Percentiles rank a stretch among this genome's conserved stretches.
Evolutionary conservation across 2,113 vertebrate species (phyloP).

Genomic region (Antechinus flavipes): DNA sequence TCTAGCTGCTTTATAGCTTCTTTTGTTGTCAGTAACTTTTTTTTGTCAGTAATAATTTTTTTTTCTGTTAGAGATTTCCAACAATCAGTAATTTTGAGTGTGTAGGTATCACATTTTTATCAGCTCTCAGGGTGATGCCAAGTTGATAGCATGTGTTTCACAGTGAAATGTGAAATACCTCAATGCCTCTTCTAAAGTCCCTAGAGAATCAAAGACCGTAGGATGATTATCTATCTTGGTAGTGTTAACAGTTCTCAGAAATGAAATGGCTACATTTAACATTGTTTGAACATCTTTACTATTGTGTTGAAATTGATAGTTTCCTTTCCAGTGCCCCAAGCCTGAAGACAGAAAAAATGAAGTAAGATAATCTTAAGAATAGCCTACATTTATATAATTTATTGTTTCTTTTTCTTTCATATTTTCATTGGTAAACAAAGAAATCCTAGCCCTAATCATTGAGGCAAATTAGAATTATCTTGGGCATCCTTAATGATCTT

Average conservation of each 20-base stretch:
- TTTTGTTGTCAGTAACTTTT: not conserved
- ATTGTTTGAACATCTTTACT: conserved; percentile 5
- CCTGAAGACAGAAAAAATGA: not conserved
- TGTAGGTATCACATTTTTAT: not conserved
- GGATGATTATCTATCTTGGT: not conserved
- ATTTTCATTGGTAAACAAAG: not conserved
- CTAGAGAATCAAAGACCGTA: not conserved
- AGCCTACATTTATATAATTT: not conserved
- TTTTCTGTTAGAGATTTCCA: not conserved
- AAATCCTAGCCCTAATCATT: not conserved
- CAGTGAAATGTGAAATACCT: not conserved
- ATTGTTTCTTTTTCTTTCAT: not conserved
- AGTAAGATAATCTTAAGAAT: not conserved
- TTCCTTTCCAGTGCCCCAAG: not conserved
- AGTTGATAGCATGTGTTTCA: not conserved
- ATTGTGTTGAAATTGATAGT: not conserved
- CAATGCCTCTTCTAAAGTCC: not conserved
- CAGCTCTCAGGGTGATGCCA: not conserved
- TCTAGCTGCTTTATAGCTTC: not conserved
- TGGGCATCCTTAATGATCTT: not conserved
- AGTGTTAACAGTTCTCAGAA: conserved; percentile 16
- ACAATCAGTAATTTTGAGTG: not conserved
- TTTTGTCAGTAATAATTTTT: not conserved
- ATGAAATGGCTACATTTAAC: conserved; percentile 2
- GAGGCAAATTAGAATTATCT: not conserved